Conservation (phyloP, 1,140 invertebrate species). For the Ptiloglossa arizonensis region DNA sequence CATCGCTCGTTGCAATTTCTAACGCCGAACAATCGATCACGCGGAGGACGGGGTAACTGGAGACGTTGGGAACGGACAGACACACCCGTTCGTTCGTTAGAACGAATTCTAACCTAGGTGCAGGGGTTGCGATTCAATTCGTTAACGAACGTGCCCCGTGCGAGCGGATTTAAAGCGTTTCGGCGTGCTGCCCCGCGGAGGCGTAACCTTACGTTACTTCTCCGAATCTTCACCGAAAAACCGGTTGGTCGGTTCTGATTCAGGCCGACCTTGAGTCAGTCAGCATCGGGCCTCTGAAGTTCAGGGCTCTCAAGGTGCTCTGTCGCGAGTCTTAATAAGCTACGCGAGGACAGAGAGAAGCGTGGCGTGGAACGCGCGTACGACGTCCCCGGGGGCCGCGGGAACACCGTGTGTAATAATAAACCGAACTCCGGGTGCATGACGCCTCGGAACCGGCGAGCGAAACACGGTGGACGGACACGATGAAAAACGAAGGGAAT, state of each 20-base stretch:
- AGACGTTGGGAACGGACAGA: too few relatives aligned
- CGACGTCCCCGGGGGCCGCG: conserved; percentile 5
- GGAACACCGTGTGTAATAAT: conserved; percentile 61
- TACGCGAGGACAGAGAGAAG: conserved; percentile 26
- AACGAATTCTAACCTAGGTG: too few relatives aligned
- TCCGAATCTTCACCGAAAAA: conserved; percentile 63
- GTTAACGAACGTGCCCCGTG: neutral
- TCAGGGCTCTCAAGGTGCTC: conserved; percentile 62
- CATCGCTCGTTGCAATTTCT: too few relatives aligned
- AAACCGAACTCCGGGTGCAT: conserved; percentile 40
- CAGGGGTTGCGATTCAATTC: conserved; percentile 16
- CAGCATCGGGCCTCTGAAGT: conserved; percentile 59
- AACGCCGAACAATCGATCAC: too few relatives aligned
- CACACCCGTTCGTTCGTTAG: too few relatives aligned
- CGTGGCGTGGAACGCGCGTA: conserved; percentile 12
- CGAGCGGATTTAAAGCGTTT: conserved; percentile 30
- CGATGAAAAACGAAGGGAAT: conserved; percentile 37
- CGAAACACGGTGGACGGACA: conserved; percentile 33
- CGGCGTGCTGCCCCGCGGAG: conserved; percentile 31
- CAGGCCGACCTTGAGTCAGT: conserved; percentile 63
- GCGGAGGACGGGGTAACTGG: too few relatives aligned
- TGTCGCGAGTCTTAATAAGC: conserved; percentile 58
- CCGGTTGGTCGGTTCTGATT: conserved; percentile 63
- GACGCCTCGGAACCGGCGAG: conserved; percentile 28
- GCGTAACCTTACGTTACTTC: conserved; percentile 61